Evolutionary conservation across 2,797 vertebrate genomes (phyloP), one percentile per base, ranked within the genome.

Genomic region (Xiphophorus birchmanni): DNA sequence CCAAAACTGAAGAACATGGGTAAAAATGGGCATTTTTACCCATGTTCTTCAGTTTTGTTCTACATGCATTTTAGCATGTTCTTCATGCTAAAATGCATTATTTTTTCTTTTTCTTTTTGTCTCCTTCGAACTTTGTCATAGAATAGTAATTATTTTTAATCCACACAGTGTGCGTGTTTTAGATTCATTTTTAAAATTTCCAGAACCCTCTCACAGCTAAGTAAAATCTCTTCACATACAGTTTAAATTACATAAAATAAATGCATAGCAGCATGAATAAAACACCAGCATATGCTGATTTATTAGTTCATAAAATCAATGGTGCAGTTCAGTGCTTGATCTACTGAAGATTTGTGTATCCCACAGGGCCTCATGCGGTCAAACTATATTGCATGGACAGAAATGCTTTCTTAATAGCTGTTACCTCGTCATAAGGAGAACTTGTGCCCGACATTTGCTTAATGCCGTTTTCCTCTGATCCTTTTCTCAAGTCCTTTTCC

Each of bases 291-390:
- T 71, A 72, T 48, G 44, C 23, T 63, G 48, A 65, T 83, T 45
- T 72, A 69, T 84, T 85, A 81, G 85, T 87, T 78, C 71, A 89
- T 82, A n/a, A 76, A 71, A 84, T 79, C 26, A 85, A 86, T 83
- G 52, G 77, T 86, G 78, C 29, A 82, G 56, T 84, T 83, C 76
- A 58, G 10, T 35, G 26, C 76, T 79, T 52, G 83, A 79, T 79
- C 71, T 63, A 45, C 77, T 83, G 79, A 69, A 69, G 37, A 86
- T 84, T 35, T 65, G 65, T 79, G 76, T 63, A 73, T 69, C 73
- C 74, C 74, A 7, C 29, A 45, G 74, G 52, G 13, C 23, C 76
- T 80, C 69, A 18, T 32, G 77, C 35, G 42, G 80, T 80, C 35
- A 76, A n/a, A 12, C 11, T 73, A 11, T 18, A 40, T 2, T 48